Evolutionary conservation across 2,113 vertebrate genomes (phyloP).

Genomic region (Catharus fuscescens): DNA sequence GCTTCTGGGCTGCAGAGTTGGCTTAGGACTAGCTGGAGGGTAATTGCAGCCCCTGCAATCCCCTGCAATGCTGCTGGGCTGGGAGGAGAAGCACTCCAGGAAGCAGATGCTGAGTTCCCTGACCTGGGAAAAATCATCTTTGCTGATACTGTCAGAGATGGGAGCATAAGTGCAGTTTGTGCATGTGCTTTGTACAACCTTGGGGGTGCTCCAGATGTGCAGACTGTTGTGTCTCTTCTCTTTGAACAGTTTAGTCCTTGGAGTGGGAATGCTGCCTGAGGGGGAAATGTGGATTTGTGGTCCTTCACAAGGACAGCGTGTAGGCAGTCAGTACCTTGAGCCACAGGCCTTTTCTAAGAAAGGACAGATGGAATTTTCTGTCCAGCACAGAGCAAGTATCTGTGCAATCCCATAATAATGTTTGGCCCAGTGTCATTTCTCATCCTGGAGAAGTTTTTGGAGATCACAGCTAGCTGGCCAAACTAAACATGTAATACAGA

Average conservation of each 20-base stretch:
- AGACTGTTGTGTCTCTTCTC: background rate
- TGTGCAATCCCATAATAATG: fast-evolving
- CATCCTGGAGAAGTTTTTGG: background rate
- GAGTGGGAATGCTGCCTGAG: background rate
- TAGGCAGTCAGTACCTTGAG: fast-evolving
- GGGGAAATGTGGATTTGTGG: background rate
- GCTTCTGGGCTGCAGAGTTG: background rate
- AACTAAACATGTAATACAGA: background rate
- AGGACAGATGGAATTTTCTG: background rate
- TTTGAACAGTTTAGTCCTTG: background rate
- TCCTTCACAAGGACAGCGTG: too few species aligned
- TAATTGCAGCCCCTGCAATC: background rate
- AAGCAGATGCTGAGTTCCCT: background rate
- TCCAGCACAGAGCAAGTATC: background rate
- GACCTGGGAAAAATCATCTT: background rate
- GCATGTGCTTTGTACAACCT: fast-evolving
- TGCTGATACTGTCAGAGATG: background rate
- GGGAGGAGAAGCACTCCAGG: background rate
- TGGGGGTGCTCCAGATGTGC: background rate
- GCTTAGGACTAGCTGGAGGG: background rate
- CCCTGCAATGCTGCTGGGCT: background rate
- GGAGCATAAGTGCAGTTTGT: fast-evolving
- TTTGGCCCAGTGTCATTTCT: background rate
- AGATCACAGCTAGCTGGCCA: background rate
- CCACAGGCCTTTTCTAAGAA: background rate